These are phyloP conservation scores for Anas flavirostris DNA, from an alignment of 2,797 vertebrate genomes.

Conservation along the genomic window DNA sequence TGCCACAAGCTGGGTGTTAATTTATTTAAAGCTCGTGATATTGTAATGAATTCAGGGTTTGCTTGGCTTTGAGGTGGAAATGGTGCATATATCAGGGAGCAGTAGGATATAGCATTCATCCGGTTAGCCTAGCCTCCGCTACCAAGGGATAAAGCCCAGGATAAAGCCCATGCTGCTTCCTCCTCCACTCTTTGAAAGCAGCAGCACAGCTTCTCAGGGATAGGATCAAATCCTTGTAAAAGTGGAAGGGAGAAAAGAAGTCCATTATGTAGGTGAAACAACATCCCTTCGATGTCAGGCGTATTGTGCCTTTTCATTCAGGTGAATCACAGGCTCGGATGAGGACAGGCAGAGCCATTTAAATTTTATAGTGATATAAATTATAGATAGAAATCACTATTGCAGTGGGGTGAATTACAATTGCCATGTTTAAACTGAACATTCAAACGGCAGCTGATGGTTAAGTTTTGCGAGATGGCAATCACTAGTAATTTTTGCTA, in stretches of 20 bases:
- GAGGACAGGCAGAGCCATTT: constrained; percentile 4
- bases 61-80: constrained; percentile 18
- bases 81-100: background rate
- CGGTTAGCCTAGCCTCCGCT: background rate
- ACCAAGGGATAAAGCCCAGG: background rate
- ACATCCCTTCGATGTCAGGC: accelerated
- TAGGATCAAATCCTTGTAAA: background rate
- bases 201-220: background rate
- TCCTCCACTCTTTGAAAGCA: background rate
- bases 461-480: background rate
- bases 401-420: constrained; percentile 11
- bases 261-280: background rate
- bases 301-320: background rate
- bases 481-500: background rate
- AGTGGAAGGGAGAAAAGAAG: background rate
- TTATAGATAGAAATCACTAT: constrained; percentile 42
- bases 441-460: background rate
- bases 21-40: constrained; percentile 57
- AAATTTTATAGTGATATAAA: constrained; percentile 32
- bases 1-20: constrained; percentile 44
- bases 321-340: background rate
- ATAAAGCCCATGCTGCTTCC: background rate
- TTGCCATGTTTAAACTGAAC: background rate
- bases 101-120: background rate
- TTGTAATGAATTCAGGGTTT: constrained; percentile 34